Evolutionary conservation across 2,797 vertebrate genomes (phyloP).

Genomic region (Acomys russatus): DNA sequence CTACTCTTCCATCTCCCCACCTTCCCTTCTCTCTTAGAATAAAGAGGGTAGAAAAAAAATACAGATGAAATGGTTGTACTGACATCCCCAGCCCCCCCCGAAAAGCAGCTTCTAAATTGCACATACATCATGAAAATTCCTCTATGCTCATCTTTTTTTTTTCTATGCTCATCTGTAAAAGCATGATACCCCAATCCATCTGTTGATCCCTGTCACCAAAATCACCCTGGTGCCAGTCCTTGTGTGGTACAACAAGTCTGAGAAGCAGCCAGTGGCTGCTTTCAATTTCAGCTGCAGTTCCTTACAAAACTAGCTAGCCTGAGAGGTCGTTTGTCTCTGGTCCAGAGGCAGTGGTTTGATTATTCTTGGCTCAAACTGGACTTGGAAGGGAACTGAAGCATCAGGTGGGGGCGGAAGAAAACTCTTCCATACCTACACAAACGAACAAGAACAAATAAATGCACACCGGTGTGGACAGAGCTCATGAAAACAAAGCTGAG

Average conservation of each 20-base stretch:
- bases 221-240: neutral
- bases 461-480: fast-evolving
- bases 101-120: neutral
- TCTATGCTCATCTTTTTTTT: constrained; percentile 15
- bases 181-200: neutral
- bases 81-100: neutral
- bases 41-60: neutral
- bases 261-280: constrained; percentile 53
- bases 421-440: neutral
- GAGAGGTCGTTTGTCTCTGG: constrained; percentile 69
- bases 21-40: constrained; percentile 5
- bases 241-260: constrained; percentile 42
- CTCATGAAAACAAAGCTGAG: neutral
- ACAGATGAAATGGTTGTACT: neutral
- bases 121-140: neutral
- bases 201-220: neutral
- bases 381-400: constrained; percentile 74
- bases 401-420: constrained; percentile 4
- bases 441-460: neutral
- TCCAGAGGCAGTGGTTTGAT: constrained; percentile 63
- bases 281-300: constrained; percentile 62
- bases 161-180: constrained; percentile 25
- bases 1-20: too few relatives aligned
- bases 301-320: constrained; percentile 54
- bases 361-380: constrained; percentile 74